phyloP scores from a whole-genome alignment of 2,113 vertebrate genomes.

The Polypterus bichir region DNA sequence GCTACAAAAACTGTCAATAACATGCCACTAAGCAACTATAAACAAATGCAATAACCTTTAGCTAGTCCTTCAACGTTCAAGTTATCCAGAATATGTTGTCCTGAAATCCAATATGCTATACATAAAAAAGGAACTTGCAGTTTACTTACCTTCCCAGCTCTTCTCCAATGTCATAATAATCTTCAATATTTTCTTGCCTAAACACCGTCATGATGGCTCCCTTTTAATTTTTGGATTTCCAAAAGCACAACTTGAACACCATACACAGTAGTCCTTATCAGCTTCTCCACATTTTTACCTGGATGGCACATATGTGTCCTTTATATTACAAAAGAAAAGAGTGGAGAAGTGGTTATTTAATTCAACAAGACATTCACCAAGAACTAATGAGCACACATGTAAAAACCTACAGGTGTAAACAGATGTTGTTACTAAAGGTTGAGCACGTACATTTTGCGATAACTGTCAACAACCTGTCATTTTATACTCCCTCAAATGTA shows the following conservation, averaged over 20 bases:
- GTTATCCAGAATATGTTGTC: too few relatives aligned
- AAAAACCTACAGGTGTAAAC: neutral
- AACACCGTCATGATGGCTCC: conserved; percentile 75
- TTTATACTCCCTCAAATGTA: too few relatives aligned
- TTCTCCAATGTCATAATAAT: conserved; percentile 79
- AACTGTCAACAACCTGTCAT: too few relatives aligned
- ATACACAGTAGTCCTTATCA: conserved; percentile 40
- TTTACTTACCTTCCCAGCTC: conserved; percentile 78
- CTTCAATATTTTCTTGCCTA: conserved; percentile 86
- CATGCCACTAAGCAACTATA: too few relatives aligned
- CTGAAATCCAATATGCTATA: too few relatives aligned
- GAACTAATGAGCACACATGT: neutral
- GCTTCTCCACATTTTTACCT: conserved; percentile 34
- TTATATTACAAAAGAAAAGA: conserved; percentile 4
- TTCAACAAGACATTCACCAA: neutral
- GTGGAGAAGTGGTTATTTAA: neutral
- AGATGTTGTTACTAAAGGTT: too few relatives aligned
- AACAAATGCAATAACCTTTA: too few relatives aligned
- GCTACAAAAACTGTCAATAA: too few relatives aligned
- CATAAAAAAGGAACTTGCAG: too few relatives aligned
- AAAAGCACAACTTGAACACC: conserved; percentile 28
- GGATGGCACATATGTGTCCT: conserved; percentile 39
- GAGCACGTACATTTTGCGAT: too few relatives aligned
- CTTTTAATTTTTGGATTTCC: conserved; percentile 25
- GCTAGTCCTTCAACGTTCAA: too few relatives aligned